Evolutionary conservation across 2,113 vertebrate species (phyloP).

Genomic region (Nyctibius bracteatus): DNA sequence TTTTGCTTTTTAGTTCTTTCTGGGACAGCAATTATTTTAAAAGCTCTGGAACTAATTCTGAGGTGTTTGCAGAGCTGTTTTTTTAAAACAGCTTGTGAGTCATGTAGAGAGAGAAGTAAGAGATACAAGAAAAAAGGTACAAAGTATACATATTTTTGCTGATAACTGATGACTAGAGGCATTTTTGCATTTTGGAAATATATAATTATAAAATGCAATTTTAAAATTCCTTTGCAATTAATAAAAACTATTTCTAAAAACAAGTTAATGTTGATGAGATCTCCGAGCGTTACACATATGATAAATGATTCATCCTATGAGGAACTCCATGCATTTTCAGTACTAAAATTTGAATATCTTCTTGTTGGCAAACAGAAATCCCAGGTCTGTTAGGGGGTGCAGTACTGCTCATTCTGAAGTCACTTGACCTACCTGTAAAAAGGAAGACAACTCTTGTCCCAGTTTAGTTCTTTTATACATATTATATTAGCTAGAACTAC

Average conservation of each 20-base stretch:
- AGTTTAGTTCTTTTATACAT: not conserved
- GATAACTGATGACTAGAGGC: not conserved
- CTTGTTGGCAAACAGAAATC: not conserved
- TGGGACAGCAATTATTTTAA: constrained; percentile 67
- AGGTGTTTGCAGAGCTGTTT: not conserved
- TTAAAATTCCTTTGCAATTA: not conserved
- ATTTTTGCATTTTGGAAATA: not conserved
- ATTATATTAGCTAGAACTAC: not conserved
- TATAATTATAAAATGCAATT: not conserved
- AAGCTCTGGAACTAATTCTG: constrained; percentile 72
- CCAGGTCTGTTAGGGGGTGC: not conserved
- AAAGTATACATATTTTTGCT: not conserved
- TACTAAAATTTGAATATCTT: not conserved
- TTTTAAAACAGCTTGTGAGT: not conserved
- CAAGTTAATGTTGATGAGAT: not conserved
- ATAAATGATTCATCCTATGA: not conserved
- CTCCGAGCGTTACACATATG: not conserved
- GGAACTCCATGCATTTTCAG: not conserved
- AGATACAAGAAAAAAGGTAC: not conserved
- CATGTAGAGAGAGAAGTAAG: not conserved
- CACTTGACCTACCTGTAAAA: not conserved
- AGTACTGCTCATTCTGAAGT: not conserved
- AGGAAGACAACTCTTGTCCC: not conserved
- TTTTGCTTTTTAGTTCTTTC: constrained; percentile 55
- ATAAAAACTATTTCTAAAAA: not conserved